Percentiles rank a stretch among this genome's conserved stretches.
Conservation (phyloP, 2,113 vertebrate species). For the Prionailurus viverrinus region DNA sequence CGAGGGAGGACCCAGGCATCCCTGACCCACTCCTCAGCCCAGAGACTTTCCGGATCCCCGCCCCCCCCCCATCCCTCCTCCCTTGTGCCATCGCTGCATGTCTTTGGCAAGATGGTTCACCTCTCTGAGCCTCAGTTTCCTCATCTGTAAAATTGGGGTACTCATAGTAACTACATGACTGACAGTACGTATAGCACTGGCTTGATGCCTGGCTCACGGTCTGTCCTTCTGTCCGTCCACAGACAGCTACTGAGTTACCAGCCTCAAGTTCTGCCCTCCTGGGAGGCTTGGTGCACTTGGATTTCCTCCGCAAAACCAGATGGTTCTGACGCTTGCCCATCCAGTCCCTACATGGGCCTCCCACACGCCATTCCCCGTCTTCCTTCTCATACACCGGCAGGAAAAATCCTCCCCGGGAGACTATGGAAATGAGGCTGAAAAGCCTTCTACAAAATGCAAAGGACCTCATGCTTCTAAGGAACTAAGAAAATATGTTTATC, state of each 20-base stretch:
- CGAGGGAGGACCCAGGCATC: rapidly evolving
- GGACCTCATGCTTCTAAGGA: not conserved
- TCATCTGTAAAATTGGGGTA: not conserved
- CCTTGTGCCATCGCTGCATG: rapidly evolving
- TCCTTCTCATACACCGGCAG: not conserved
- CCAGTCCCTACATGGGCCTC: not conserved
- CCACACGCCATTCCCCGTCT: not conserved
- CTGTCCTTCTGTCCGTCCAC: not conserved
- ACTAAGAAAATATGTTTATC: constrained; percentile 21
- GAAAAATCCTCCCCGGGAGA: not conserved
- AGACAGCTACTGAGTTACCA: not conserved
- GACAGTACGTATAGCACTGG: rapidly evolving
- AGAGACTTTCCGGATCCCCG: rapidly evolving
- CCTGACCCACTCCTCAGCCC: not conserved
- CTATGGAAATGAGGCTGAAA: not conserved
- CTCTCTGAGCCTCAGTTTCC: not conserved
- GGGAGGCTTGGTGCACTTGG: not conserved
- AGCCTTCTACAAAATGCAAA: not conserved
- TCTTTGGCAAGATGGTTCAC: not conserved
- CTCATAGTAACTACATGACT: rapidly evolving
- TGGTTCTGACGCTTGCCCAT: not conserved
- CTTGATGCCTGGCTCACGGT: rapidly evolving
- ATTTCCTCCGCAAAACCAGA: not conserved
- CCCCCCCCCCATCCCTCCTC: rapidly evolving
- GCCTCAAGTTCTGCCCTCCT: not conserved